Base-by-base conservation (phyloP, 2,113 vertebrate species). In the Amphiprion percula region DNA sequence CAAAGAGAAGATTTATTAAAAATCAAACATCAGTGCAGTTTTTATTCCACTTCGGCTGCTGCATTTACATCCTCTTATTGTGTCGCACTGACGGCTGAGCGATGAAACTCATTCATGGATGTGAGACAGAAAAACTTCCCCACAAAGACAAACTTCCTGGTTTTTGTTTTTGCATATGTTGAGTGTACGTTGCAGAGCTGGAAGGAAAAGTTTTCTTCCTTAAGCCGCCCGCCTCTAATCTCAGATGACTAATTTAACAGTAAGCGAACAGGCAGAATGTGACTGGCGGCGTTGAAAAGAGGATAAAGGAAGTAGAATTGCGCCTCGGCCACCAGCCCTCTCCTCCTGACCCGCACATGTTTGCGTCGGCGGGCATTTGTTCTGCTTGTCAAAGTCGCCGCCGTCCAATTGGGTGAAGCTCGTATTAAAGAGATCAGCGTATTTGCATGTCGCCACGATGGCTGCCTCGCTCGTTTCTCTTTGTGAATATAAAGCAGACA, bases 201-300 rank as follows among this genome's bases (percentile, higher is more conserved):
- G 61, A 81, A 26, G 15, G 56, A 41, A 23, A 87, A 84, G 44
- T 81, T 88, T 89, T 59, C 37, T 74, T 68, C 69, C 66, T 63
- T 89, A 87, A 92, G 75, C 82, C 79, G 68, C 14, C 82, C 79
- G 68, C 14, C 79, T 87, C 79, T 92, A 90, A 92, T 87, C 91
- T 91, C 64, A 90, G 84, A 84, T 74, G 80, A 90, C 73, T 90
- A 87, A 90, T 92, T 92, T 91, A 86, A 82, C 89, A 90, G 89
- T 62, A 79, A 77, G 84, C 26, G 78, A 81, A 82, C 91, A 89
- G 10, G 77, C 85, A 82, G 80, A 83, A 85, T 86, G 82, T 73
- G 87, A 81, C 74, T n/a, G 78, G 19, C 30, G 15, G 86, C 65
- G 72, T 76, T 82, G 85, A 83, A 85, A 90, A 90, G 89, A 78